Conservation (phyloP, 2,888 invertebrate species). For the Meloe dianella region DNA sequence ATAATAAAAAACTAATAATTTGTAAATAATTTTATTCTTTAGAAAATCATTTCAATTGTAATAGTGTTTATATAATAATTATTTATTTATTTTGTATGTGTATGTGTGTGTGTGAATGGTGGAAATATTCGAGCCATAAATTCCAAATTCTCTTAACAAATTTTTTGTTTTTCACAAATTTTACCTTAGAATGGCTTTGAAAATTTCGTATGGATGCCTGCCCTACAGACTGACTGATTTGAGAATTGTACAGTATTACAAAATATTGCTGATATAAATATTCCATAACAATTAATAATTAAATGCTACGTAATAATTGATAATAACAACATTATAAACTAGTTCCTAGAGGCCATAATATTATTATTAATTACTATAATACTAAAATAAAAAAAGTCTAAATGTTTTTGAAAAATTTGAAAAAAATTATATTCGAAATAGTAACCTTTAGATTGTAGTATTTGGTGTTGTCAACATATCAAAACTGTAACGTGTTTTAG, state of each 20-base stretch:
- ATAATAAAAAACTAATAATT: no score
- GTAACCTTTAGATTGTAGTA: conserved; percentile 44
- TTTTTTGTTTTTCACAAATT: neutral
- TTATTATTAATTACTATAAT: neutral
- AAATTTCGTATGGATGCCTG: neutral
- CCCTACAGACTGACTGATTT: conserved; percentile 4
- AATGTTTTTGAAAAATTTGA: conserved; percentile 48
- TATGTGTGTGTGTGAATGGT: conserved; percentile 19
- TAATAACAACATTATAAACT: conserved; percentile 47
- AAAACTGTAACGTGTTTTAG: conserved; percentile 52
- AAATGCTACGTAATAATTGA: conserved; percentile 28
- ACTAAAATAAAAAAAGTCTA: conserved; percentile 42
- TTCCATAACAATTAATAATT: conserved; percentile 41
- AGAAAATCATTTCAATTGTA: conserved; percentile 28
- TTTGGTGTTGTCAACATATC: conserved; percentile 59
- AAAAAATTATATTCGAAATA: conserved; percentile 18
- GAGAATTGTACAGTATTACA: conserved; percentile 58
- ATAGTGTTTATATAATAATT: conserved; percentile 36
- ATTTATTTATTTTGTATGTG: conserved; percentile 37
- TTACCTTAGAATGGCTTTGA: no score
- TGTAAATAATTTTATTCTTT: conserved; percentile 48
- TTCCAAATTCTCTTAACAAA: conserved; percentile 9
- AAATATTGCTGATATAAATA: conserved; percentile 48
- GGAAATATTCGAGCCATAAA: neutral
- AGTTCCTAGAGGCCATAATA: conserved; percentile 55